Percentiles rank a stretch among this genome's conserved stretches.
Conservation (phyloP, 2,888 invertebrate genomes). For the Chaitophorus viminalis region DNA sequence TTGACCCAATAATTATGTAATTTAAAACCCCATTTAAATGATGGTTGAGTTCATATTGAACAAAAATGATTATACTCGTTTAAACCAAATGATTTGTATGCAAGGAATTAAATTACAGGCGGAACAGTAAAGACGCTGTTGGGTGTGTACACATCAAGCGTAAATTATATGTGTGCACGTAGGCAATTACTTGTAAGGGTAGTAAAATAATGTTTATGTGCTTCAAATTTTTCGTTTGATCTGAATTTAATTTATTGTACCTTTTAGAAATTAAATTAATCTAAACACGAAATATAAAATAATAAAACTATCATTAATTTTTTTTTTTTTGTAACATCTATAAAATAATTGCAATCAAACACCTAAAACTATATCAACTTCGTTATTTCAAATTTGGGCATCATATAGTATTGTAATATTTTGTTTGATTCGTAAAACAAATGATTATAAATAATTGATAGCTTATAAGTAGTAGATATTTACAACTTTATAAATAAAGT, state of each 20-base stretch:
- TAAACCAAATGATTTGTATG: background rate
- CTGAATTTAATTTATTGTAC: background rate
- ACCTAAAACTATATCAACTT: no score
- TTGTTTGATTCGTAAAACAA: no score
- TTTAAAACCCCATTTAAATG: background rate
- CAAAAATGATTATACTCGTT: background rate
- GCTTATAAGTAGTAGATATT: no score
- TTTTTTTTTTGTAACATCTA: no score
- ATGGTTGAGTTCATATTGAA: background rate
- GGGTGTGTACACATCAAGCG: background rate
- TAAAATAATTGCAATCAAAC: no score
- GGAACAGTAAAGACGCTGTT: background rate
- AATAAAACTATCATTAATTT: no score
- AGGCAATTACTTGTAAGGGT: background rate
- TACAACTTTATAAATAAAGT: no score
- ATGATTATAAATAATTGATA: no score
- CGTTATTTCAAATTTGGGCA: no score
- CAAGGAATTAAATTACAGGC: background rate
- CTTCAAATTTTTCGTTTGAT: background rate
- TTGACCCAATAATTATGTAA: background rate
- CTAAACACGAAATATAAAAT: background rate
- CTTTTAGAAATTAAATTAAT: background rate
- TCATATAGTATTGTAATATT: no score
- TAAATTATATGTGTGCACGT: background rate
- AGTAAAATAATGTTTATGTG: background rate